Evolutionary conservation across 2,888 invertebrate species (phyloP).

Genomic region (Sphaeridia pumilis): DNA sequence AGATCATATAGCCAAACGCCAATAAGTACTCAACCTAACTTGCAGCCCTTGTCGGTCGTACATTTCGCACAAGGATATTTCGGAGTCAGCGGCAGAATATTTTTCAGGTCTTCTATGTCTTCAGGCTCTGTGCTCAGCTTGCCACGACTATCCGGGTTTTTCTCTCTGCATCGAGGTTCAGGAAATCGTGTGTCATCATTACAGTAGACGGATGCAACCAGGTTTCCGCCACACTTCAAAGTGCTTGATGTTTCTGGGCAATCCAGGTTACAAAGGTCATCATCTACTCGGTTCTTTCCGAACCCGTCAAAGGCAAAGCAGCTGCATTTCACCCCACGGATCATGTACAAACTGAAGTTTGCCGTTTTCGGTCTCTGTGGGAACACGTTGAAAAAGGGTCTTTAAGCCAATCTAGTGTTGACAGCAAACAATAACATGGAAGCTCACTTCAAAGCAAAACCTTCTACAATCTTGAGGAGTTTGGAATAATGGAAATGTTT

Average conservation of each 20-base stretch:
- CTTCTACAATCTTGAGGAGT: no score
- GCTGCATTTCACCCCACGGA: slow-evolving; percentile 19
- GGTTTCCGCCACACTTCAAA: slow-evolving; percentile 26
- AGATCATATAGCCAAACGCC: not conserved
- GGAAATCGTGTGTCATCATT: not conserved
- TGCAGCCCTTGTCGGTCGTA: not conserved
- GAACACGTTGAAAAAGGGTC: not conserved
- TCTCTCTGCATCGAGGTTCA: no score
- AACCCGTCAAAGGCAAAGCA: slow-evolving; percentile 13
- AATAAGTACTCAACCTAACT: not conserved
- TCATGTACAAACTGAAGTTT: slow-evolving; percentile 10
- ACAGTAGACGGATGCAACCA: slow-evolving; percentile 23
- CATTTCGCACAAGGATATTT: not conserved
- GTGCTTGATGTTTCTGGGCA: slow-evolving; percentile 6
- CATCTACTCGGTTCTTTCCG: not conserved
- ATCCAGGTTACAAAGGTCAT: slow-evolving; percentile 12
- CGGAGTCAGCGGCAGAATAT: not conserved
- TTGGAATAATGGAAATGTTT: no score
- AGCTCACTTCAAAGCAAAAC: no score
- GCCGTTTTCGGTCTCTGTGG: no score
- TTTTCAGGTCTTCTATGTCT: not conserved
- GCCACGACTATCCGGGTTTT: no score
- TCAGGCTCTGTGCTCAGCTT: no score
- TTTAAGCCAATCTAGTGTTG: not conserved
- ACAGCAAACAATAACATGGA: no score